These are phyloP conservation scores for Rhamnusium bicolor DNA, from an alignment of 2,888 invertebrate genomes.

Conservation along the genomic window DNA sequence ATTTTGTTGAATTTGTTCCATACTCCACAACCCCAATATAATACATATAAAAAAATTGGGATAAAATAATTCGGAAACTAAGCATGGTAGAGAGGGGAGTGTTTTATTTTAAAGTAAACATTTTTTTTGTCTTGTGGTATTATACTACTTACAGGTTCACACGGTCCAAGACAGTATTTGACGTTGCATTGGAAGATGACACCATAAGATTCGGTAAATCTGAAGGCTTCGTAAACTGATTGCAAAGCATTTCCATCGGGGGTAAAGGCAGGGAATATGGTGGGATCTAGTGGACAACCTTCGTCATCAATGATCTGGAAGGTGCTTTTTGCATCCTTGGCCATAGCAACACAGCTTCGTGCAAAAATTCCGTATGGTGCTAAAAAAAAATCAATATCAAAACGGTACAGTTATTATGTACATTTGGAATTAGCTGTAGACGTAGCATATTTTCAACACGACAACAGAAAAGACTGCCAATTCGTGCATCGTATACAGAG, in stretches of 20 bases:
- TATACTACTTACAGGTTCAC: constrained; percentile 83
- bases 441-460: too few relatives aligned
- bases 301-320: constrained; percentile 97
- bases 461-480: too few relatives aligned
- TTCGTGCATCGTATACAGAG: too few relatives aligned
- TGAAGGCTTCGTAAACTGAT: constrained; percentile 94
- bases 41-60: too few relatives aligned
- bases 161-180: constrained; percentile 95
- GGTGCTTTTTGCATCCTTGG: constrained; percentile 95
- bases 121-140: too few relatives aligned
- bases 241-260: constrained; percentile 93
- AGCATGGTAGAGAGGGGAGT: too few relatives aligned
- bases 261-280: constrained; percentile 93
- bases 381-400: constrained; percentile 68
- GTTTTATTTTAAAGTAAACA: too few relatives aligned
- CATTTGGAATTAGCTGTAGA: too few relatives aligned
- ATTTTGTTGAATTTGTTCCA: too few relatives aligned
- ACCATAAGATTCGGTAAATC: constrained; percentile 96
- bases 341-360: constrained; percentile 96
- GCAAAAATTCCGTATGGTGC: constrained; percentile 97
- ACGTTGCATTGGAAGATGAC: constrained; percentile 98
- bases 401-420: too few relatives aligned
- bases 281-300: constrained; percentile 94
- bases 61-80: too few relatives aligned
- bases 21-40: too few relatives aligned